Evolutionary conservation across 2,797 vertebrate species (phyloP), one percentile per base, ranked within the genome.

Genomic region (Clarias pachynema): DNA sequence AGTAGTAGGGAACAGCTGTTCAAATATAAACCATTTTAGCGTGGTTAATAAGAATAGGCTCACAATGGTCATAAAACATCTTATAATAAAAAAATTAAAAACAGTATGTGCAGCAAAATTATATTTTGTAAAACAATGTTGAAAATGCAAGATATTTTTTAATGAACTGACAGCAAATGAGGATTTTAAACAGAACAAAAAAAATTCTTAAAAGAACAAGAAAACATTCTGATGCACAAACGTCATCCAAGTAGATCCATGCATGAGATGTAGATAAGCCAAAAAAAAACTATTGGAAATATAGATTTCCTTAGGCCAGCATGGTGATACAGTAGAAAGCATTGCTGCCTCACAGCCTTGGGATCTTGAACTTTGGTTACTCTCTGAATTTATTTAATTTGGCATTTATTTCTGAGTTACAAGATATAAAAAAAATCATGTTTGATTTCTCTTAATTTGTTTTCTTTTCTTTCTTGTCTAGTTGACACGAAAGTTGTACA

Each of bases 1-100:
- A 88, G 86, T 86, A 88, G 87, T 90, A 82, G 44, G 31, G 89
- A 91, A 88, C 89, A 90, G 89, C 91, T 91, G 91, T 90, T 91
- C 69, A 90, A 91, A 91, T 89, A 91, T 83, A 86, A 87, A 85
- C 88, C 65, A 81, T 90, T 89, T 89, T 83, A 89, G 57, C 84
- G 37, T 87, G 80, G 82, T 87, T 91, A 90, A 89, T 88, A 85
- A 86, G 84, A 87, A 82, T 88, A 84, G 84, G 65, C 81, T 75
- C 90, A 87, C 81, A 81, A 83, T 87, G 78, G 85, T 73, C 87
- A 87, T 90, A 88, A 91, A 91, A 89, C 86, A 83, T 79, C 6
- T 70, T 72, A 85, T 86, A 86, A 88, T 90, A 82, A 90, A 85
- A 40, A 79, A n/a, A 75, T 5, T 14, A 16, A 14, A 31, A 89